Evolutionary conservation across 2,888 invertebrate species (phyloP), one percentile per base, ranked within the genome.

Genomic region (Cryptocephalus primarius): DNA sequence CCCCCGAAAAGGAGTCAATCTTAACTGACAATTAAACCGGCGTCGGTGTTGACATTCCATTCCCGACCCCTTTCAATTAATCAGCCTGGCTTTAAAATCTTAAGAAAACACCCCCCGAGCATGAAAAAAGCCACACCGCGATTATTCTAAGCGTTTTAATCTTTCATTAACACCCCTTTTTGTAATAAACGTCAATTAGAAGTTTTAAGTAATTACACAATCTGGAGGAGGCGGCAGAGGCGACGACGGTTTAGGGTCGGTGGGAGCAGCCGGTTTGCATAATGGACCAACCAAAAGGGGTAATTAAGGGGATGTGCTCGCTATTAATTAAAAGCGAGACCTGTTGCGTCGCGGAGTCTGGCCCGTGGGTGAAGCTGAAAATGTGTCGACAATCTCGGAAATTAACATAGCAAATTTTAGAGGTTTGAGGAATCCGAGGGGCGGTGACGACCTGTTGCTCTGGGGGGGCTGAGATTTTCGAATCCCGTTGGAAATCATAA

Each of bases 301-400:
- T 68, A 69, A 68, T 69, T 68, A 69, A 68, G 67, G 67, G 68
- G 68, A 68, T 68, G 67, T 67, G 67, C 60, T 65, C 58, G 64
- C 67, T 66, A 67, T 68, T 68, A 69, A 69, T 69, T 69, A 69
- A 69, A 59, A 32, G 40, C 59, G 52, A 59, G 56, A 69, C 68
- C 68, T 69, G 69, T 69, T 69, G 69, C 65, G 50, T 52, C 44
- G 22, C 22, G 22, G 22, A 22, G 22, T 22, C 22, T 22, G 22
- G 22, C 22, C 22, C 6, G 22, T 22, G 22, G 22, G 6, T 22
- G 22, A 22, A 22, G 22, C 22, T 22, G 22, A 22, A 22, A 22
- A 22, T 22, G 22, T 22, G 22, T 22, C 22, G 22, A 22, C 22
- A 22, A 22, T 22, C 22, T 22, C 22, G 22, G 22, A 22, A 22